phyloP scores from a whole-genome alignment of 2,888 invertebrate species.

The Euplexia lucipara region DNA sequence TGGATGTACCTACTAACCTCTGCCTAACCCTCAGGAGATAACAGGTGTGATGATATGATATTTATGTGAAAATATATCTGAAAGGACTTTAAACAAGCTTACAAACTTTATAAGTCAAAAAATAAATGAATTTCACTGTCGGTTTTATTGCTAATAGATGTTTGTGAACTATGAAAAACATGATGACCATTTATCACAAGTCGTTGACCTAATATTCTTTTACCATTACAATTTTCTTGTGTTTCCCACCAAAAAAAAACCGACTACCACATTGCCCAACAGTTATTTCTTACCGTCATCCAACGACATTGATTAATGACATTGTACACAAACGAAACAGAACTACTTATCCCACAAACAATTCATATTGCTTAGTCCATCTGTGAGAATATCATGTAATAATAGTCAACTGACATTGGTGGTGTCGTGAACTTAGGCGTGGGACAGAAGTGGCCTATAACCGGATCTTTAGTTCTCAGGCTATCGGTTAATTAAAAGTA shows the following conservation, averaged over 20 bases:
- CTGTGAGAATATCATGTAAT: conserved; percentile 53
- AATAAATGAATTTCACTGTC: too few species aligned
- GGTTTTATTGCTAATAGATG: neutral
- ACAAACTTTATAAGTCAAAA: too few species aligned
- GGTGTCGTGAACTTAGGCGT: conserved; percentile 57
- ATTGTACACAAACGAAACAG: conserved; percentile 23
- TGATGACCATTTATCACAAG: neutral
- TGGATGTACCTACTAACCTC: too few species aligned
- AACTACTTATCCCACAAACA: conserved; percentile 5
- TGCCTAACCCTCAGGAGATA: too few species aligned
- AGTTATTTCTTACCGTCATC: conserved; percentile 24
- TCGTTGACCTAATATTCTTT: neutral
- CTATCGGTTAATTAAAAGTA: conserved; percentile 57
- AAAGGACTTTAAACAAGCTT: too few species aligned
- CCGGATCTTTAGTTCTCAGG: conserved; percentile 46
- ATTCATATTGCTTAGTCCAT: conserved; percentile 40
- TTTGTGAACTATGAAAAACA: neutral
- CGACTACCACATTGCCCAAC: neutral
- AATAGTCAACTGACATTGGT: conserved; percentile 61
- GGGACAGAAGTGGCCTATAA: conserved; percentile 58
- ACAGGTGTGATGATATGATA: too few species aligned
- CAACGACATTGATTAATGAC: conserved; percentile 50
- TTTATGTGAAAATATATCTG: too few species aligned
- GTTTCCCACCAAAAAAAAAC: conserved; percentile 1
- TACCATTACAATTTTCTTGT: neutral